Evolutionary conservation across 2,797 vertebrate species (phyloP), one percentile per base, ranked within the genome.

Genomic region (Centropyge bicolor): DNA sequence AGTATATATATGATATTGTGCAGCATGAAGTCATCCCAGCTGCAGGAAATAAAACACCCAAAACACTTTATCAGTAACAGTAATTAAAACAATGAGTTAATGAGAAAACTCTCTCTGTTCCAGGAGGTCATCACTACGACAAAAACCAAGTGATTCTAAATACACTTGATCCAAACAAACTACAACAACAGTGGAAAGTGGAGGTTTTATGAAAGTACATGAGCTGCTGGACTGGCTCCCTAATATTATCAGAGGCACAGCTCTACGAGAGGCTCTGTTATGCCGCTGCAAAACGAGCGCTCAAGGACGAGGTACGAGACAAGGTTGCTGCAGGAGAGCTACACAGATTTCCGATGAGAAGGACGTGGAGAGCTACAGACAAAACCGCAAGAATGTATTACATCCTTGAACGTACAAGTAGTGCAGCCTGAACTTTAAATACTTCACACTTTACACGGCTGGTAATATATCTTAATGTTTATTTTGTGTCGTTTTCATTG

Each of bases 71-170:
- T 19, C 0, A 5, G 2, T 16, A n/a, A 31, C 27, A 31, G 27
- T 31, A 31, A 31, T 31, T 2, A 31, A 31, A 31, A 31, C 2
- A 31, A 31, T 2, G 27, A 31, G 27, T 49, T 27, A 27, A 51
- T 41, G 3, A 36, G 0, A 49, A 60, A 64, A 60, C 20, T 43
- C 17, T 71, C 1, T 90, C 5, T 86, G 35, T 86, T 92, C n/a
- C 90, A 99, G 98, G 97, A 13, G 98, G 97, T 0, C 40, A 90
- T 3, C 94, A 96, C 43, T 98, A 97, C 4, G 97, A 99, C 84
- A 95, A 95, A 3, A 95, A 94, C 68, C 97, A 97, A 27, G 87
- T 98, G 17, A 94, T 99, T 80, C 95, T 99, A 65, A 98, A 96
- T 87, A 90, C 93, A 0, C 83, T 93, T 43, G 94, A 88, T 0